Evolutionary conservation across 2,888 invertebrate genomes (phyloP).

Genomic region (Drosophila rellima): DNA sequence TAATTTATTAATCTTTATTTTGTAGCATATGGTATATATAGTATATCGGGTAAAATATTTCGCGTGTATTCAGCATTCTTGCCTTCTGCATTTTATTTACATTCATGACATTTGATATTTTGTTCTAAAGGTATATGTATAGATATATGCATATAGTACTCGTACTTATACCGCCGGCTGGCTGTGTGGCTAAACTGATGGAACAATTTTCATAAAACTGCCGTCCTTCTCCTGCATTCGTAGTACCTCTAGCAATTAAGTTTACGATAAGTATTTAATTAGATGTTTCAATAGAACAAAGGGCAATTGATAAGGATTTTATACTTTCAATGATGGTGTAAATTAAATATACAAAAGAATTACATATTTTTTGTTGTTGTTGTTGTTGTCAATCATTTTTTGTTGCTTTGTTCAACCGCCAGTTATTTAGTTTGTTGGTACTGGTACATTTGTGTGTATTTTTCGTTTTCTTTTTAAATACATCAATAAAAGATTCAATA

Average conservation of each 20-base stretch:
- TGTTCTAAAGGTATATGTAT: slow-evolving; percentile 38
- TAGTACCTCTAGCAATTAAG: slow-evolving; percentile 38
- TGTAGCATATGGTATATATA: slow-evolving; percentile 55
- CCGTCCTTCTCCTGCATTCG: slow-evolving; percentile 24
- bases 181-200: slow-evolving; percentile 30
- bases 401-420: slow-evolving; percentile 28
- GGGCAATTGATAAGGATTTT: slow-evolving; percentile 19
- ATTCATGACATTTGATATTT: slow-evolving; percentile 54
- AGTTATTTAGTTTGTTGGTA: slow-evolving; percentile 21
- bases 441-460: slow-evolving; percentile 24
- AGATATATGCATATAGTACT: slow-evolving; percentile 41
- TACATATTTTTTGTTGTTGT: slow-evolving; percentile 9
- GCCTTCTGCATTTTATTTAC: slow-evolving; percentile 65
- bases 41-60: slow-evolving; percentile 68
- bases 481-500: slow-evolving; percentile 62
- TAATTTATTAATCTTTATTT: slow-evolving; percentile 55
- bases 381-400: slow-evolving; percentile 21
- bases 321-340: slow-evolving; percentile 83
- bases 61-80: slow-evolving; percentile 47
- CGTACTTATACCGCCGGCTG: slow-evolving; percentile 23
- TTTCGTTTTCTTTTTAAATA: slow-evolving; percentile 43
- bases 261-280: slow-evolving; percentile 24
- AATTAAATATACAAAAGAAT: slow-evolving; percentile 73
- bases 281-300: slow-evolving; percentile 28
- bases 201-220: slow-evolving; percentile 56